Evolutionary conservation across 2,113 vertebrate species (phyloP).

Genomic region (Vulpes vulpes): DNA sequence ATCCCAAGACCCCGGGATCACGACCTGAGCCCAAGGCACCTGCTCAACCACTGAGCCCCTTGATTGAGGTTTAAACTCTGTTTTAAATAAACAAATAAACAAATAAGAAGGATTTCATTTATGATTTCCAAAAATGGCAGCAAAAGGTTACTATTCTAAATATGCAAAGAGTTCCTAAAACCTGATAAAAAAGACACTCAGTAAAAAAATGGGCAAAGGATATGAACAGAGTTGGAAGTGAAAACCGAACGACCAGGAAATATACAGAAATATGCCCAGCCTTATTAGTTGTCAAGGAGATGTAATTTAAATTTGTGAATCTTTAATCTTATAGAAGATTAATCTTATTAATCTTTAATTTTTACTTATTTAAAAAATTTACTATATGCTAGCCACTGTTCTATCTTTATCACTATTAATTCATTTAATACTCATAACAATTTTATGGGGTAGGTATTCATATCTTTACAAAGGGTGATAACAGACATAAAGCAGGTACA

Average conservation of each 20-base stretch:
- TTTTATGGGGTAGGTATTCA: not conserved
- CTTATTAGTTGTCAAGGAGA: not conserved
- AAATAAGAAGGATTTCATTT: not conserved
- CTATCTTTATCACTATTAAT: slow-evolving; percentile 8
- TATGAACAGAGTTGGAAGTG: not conserved
- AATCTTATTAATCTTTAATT: slow-evolving; percentile 18
- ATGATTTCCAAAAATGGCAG: not conserved
- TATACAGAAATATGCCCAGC: not conserved
- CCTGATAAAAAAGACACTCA: not conserved
- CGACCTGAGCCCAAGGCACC: not conserved
- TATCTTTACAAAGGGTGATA: not conserved
- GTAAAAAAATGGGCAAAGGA: not conserved
- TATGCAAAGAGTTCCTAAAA: not conserved
- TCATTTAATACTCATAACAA: not conserved
- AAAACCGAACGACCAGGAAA: not conserved
- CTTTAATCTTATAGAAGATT: not conserved
- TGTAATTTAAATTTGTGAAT: not conserved
- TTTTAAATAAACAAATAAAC: not conserved
- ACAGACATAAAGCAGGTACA: not conserved
- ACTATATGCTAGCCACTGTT: not conserved
- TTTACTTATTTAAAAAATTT: not conserved
- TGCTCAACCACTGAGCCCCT: not conserved
- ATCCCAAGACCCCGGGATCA: not conserved
- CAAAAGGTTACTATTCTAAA: not conserved
- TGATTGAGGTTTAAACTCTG: no score